Conservation (phyloP, 2,888 invertebrate genomes). For the Ichneumoninae sp. region DNA sequence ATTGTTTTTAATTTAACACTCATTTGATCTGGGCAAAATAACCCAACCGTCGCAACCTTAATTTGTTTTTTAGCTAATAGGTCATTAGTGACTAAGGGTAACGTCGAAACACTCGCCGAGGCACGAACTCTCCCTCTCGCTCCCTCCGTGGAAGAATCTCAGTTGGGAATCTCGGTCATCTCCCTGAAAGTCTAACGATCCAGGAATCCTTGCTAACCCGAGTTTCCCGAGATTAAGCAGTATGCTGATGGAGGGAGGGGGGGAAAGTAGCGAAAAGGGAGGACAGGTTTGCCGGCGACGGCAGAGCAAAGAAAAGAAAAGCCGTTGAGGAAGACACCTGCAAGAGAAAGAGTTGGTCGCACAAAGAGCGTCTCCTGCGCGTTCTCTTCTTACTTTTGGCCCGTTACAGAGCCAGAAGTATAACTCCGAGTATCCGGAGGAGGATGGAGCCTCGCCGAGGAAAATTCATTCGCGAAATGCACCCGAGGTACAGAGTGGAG, state of each 20-base stretch:
- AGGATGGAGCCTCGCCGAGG: not conserved
- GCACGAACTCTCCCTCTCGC: not conserved
- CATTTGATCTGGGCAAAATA: no score
- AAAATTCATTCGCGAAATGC: conserved; percentile 35
- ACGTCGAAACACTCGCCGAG: not conserved
- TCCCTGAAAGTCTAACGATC: conserved; percentile 54
- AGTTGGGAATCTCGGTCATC: conserved; percentile 11
- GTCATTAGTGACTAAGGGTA: not conserved
- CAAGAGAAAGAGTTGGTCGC: conserved; percentile 34
- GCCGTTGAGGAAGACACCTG: not conserved
- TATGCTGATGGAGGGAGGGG: not conserved
- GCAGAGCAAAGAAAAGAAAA: conserved; percentile 24
- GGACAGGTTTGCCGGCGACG: not conserved
- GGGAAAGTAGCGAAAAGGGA: conserved; percentile 21
- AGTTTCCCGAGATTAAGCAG: not conserved
- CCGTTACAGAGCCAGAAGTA: conserved; percentile 29
- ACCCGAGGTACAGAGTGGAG: not conserved
- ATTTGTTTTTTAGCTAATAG: no score
- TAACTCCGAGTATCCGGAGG: not conserved
- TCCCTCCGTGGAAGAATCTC: not conserved
- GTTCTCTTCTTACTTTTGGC: conserved; percentile 29
- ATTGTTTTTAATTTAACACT: no score
- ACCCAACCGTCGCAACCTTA: no score
- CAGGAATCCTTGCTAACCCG: conserved; percentile 47
- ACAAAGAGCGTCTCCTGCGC: conserved; percentile 41